Evolutionary conservation across 2,888 invertebrate species (phyloP).

Genomic region (Sinelater perroti): DNA sequence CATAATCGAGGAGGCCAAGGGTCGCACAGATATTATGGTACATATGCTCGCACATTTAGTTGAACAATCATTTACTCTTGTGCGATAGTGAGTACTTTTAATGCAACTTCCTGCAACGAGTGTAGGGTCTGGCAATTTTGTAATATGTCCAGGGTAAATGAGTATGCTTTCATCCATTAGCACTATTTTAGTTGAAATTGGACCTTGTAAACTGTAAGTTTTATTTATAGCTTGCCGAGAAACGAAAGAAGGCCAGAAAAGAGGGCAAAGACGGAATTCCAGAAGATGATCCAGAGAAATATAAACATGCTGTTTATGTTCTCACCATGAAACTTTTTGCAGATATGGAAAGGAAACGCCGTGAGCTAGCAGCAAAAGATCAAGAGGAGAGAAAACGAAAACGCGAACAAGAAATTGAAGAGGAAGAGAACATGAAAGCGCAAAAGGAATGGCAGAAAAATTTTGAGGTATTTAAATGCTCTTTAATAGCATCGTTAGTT

Average conservation of each 20-base stretch:
- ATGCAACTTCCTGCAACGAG: too few species aligned
- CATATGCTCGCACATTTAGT: too few species aligned
- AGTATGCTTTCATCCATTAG: too few species aligned
- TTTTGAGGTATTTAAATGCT: slow-evolving; percentile 82
- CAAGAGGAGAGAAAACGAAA: slow-evolving; percentile 94
- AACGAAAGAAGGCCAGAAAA: slow-evolving; percentile 92
- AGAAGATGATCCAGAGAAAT: slow-evolving; percentile 85
- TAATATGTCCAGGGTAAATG: too few species aligned
- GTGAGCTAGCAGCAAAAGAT: slow-evolving; percentile 87
- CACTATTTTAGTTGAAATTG: too few species aligned
- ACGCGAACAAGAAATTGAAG: slow-evolving; percentile 91
- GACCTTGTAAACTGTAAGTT: slow-evolving; percentile 23
- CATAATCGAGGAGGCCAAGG: slow-evolving; percentile 96
- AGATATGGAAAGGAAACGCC: slow-evolving; percentile 92
- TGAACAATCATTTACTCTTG: background rate
- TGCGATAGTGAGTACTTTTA: too few species aligned
- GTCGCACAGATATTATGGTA: slow-evolving; percentile 92
- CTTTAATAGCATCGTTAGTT: too few species aligned
- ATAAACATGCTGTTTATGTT: slow-evolving; percentile 95
- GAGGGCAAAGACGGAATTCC: slow-evolving; percentile 89
- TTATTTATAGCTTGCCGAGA: slow-evolving; percentile 81
- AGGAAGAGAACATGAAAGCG: slow-evolving; percentile 86
- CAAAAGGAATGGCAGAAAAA: slow-evolving; percentile 99
- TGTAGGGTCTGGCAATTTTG: too few species aligned
- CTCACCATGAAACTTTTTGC: slow-evolving; percentile 97